phyloP scores from a whole-genome alignment of 2,888 invertebrate species.

The Hedya salicella region DNA sequence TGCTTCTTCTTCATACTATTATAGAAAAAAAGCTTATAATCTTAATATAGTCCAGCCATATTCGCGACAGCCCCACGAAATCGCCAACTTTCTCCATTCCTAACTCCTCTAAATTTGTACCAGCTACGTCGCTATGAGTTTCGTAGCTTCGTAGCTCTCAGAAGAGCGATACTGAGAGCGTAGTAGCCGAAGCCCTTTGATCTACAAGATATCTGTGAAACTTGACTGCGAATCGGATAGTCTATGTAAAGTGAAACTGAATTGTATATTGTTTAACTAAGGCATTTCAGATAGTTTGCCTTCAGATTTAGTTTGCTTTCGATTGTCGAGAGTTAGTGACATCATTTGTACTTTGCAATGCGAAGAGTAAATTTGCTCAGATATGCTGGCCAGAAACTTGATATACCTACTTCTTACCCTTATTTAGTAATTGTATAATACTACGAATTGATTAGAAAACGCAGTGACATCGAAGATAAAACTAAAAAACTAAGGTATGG shows the following conservation, averaged over 20 bases:
- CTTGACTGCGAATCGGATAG: slow-evolving; percentile 20
- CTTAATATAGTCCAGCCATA: too few species aligned
- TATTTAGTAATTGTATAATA: too few species aligned
- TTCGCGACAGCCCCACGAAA: too few species aligned
- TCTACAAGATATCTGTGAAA: slow-evolving; percentile 28
- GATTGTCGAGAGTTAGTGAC: slow-evolving; percentile 6
- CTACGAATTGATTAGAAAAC: too few species aligned
- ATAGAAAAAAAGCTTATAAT: too few species aligned
- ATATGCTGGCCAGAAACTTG: too few species aligned
- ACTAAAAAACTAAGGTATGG: too few species aligned
- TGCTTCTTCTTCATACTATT: too few species aligned
- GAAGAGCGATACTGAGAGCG: neutral
- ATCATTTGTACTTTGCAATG: neutral
- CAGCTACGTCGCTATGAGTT: neutral
- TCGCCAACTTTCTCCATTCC: neutral
- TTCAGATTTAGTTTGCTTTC: neutral
- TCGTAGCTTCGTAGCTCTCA: slow-evolving; percentile 3
- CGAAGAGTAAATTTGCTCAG: too few species aligned
- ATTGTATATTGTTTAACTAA: slow-evolving; percentile 17
- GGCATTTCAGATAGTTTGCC: neutral
- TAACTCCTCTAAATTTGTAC: neutral
- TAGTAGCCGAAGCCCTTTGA: slow-evolving; percentile 21
- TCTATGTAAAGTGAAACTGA: slow-evolving; percentile 21
- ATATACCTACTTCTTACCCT: too few species aligned
- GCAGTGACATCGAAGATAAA: too few species aligned